Base-by-base conservation (phyloP, 2,113 vertebrate genomes). In the Cephalopterus ornatus region DNA sequence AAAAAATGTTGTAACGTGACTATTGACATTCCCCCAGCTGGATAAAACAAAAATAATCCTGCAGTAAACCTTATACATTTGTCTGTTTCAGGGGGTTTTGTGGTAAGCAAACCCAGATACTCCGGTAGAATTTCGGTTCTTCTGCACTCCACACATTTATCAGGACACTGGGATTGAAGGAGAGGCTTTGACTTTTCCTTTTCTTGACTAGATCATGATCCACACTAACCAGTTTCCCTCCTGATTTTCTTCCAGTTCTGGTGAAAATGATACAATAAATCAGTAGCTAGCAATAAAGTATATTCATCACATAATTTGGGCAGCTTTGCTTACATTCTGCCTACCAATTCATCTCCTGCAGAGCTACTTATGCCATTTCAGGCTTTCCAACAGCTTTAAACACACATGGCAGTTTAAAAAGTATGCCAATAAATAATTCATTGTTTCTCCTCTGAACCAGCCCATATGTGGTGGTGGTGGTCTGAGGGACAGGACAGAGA, bases 381-480 rank as follows among this genome's bases (percentile, higher is more conserved):
- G 76, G 28, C 59, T 93, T 78, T 22, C 56, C 76, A 89, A 63
- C 32, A 70, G 77, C 39, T 92, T 82, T 41, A 71, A 55, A 55
- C 41, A 26, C 96, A 93, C 53, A 72, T 72, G 65, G 76, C 65
- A 49, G 16, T 22, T 78, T 67, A 21, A 47, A 85, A 92, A 62
- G 59, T 8, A 73, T n/a, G 73, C 56, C 84, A 95, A 89, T 75
- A 52, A 94, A 95, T 89, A 93, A 92, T 82, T 78, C 80, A 65
- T 72, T 61, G 15, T 92, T 94, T 68, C 41, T 52, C 33, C 58
- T 41, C 73, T 85, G 80, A 89, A 81, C 49, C 66, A 92, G 52
- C 41, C 77, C 84, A 82, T 91, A 87, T 82, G 80, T 59, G 81
- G 18, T 14, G 81, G 18, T 14, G 35, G 50, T 71, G 80, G 44